A percentile compares a stretch with the other conserved stretches of the same genome.
Conservation (phyloP, 2,888 invertebrate genomes). For the Eupithecia tripunctaria region DNA sequence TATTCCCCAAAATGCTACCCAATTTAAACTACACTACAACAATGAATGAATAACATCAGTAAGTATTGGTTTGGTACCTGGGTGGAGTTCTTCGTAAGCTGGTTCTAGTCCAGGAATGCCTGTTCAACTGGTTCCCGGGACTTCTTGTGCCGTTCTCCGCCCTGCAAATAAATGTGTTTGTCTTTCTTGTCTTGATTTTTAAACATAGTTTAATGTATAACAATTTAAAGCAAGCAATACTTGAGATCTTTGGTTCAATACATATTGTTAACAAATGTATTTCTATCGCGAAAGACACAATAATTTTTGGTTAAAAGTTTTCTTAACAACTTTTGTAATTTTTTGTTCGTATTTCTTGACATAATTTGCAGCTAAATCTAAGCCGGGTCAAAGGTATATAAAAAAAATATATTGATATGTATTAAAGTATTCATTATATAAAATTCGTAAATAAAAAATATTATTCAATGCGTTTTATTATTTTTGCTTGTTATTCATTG, state of each 20-base stretch:
- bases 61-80: slow-evolving; percentile 83
- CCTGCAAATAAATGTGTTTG: slow-evolving; percentile 51
- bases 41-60: neutral
- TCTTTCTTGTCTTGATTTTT: too few species aligned
- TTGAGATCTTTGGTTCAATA: too few species aligned
- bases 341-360: neutral
- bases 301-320: too few species aligned
- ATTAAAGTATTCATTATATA: too few species aligned
- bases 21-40: neutral
- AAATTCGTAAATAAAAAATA: too few species aligned
- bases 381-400: too few species aligned
- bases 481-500: neutral
- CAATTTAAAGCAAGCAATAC: neutral
- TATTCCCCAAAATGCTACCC: neutral
- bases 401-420: too few species aligned
- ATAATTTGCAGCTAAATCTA: too few species aligned
- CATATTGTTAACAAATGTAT: too few species aligned
- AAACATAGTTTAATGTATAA: neutral
- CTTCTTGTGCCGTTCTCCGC: slow-evolving; percentile 85
- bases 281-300: too few species aligned
- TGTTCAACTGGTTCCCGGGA: slow-evolving; percentile 87
- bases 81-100: slow-evolving; percentile 92
- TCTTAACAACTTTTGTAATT: too few species aligned
- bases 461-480: neutral
- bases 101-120: slow-evolving; percentile 94